Conservation (phyloP, 2,888 invertebrate species). For the Aspidapion aeneum region DNA sequence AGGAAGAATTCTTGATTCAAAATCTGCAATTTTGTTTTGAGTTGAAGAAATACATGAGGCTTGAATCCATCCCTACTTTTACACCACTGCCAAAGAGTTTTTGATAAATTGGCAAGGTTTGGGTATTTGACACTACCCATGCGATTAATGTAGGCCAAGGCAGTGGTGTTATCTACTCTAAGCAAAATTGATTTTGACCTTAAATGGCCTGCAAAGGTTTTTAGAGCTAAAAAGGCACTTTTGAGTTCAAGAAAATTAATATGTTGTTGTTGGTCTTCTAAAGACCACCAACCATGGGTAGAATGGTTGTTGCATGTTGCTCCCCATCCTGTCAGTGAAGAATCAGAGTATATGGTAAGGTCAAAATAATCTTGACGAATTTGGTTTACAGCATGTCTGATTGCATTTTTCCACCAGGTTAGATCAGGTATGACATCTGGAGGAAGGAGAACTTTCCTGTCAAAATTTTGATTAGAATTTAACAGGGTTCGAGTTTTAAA, state of each 20-base stretch:
- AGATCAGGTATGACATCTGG: background rate
- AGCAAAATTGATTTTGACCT: slow-evolving; percentile 6
- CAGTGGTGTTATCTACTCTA: slow-evolving; percentile 6
- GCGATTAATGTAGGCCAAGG: slow-evolving; percentile 1
- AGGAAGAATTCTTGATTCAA: background rate
- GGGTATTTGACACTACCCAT: slow-evolving; percentile 8
- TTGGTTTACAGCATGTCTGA: slow-evolving; percentile 1
- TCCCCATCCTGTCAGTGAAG: slow-evolving; percentile 30
- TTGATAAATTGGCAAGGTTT: background rate
- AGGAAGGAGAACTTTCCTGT: slow-evolving; percentile 12
- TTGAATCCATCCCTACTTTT: background rate
- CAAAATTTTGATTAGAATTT: slow-evolving; percentile 18
- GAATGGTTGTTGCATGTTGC: slow-evolving; percentile 8
- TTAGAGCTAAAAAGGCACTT: slow-evolving; percentile 8
- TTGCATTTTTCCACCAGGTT: slow-evolving; percentile 15
- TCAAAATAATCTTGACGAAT: background rate
- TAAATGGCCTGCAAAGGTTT: slow-evolving; percentile 2
- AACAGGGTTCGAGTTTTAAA: slow-evolving; percentile 21
- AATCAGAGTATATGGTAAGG: slow-evolving; percentile 30
- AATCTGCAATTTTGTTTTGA: background rate
- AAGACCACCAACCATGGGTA: background rate
- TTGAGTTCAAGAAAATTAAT: slow-evolving; percentile 6
- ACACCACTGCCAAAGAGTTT: background rate
- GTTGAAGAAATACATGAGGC: background rate
- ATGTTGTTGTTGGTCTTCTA: background rate